phyloP scores from a whole-genome alignment of 2,888 invertebrate species.

The Romanomermis culicivorax region DNA sequence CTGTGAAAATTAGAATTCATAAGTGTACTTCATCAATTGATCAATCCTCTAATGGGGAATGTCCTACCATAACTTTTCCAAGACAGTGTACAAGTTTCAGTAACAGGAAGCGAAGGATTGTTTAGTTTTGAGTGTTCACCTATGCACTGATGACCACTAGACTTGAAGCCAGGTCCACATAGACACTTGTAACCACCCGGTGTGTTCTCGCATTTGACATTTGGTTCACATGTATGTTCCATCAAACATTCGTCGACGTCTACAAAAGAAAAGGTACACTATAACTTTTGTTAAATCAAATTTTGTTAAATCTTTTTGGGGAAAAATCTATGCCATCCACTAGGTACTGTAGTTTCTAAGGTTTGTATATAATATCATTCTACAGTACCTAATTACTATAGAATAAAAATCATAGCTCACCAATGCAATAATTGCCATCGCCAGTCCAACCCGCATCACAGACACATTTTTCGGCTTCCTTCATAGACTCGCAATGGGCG shows the following conservation, averaged over 20 bases:
- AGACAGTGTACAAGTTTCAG: too few species aligned
- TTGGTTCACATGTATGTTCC: conserved; percentile 43
- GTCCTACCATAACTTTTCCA: too few species aligned
- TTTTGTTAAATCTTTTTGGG: background rate
- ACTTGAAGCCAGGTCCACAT: conserved; percentile 40
- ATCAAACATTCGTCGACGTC: conserved; percentile 25
- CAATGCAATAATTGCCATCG: conserved; percentile 15
- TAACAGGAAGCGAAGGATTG: too few species aligned
- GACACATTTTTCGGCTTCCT: conserved; percentile 13
- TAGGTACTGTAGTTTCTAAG: too few species aligned
- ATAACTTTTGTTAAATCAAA: too few species aligned
- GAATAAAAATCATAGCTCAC: conserved; percentile 7
- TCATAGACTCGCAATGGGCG: conserved; percentile 14
- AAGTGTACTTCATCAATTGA: too few species aligned
- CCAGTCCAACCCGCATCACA: conserved; percentile 17
- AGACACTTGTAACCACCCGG: conserved; percentile 50
- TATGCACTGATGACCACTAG: conserved; percentile 43
- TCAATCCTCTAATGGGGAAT: too few species aligned
- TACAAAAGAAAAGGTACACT: conserved; percentile 1
- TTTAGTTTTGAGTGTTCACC: too few species aligned
- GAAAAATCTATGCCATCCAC: too few species aligned
- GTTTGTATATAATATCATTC: too few species aligned
- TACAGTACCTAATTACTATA: too few species aligned
- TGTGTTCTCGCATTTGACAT: conserved; percentile 56
- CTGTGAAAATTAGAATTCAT: too few species aligned